Evolutionary conservation across 37 sponge, comb jelly and placozoan species (phyloP), one percentile per base, ranked within the genome.

Genomic region (Spongilla lacustris): DNA sequence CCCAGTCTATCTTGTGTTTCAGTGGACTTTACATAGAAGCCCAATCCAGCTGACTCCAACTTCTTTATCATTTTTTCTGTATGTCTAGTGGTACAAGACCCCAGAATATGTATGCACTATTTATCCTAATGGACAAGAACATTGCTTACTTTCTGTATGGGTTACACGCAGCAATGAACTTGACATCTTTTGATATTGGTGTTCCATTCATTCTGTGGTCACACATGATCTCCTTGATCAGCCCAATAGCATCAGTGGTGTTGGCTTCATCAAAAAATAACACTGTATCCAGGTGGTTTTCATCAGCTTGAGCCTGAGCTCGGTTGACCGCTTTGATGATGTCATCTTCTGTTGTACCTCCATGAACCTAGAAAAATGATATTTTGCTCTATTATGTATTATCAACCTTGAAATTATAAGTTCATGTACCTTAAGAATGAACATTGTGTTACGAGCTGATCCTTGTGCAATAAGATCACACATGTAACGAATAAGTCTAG

Each of bases 231-330:
- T 95, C 96, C 58, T 92, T 95, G 46, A 95, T 95, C 68, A 96
- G 81, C n/a, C 89, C 96, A 75, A 95, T 78, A 31, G 94, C 91
- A 66, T 91, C 91, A 41, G 90, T 96, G 24, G 96, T 93, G 74
- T 96, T 96, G 27, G 96, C 96, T 78, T 96, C 96, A 89, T 96
- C 96, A 91, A 96, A 96, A 81, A 96, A 96, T 25, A 96, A 41
- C 0, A 96, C 89, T 33, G 94, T 96, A 50, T 93, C 87, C 4
- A 50, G 33, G n/a, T 36, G 58, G 27, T 85, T 85, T 23, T 33
- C 17, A 23, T 33, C 21, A 69, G 93, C 93, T 38, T 78, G 82
- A 35, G 36, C 81, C 34, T 93, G 79, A 37, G 90, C 96, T 25
- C 89, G 34, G n/a, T 73, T 27, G 11, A 94, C 83, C 28, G 48